Conservation (phyloP, 2,888 invertebrate species). For the Cotesia congregata region DNA sequence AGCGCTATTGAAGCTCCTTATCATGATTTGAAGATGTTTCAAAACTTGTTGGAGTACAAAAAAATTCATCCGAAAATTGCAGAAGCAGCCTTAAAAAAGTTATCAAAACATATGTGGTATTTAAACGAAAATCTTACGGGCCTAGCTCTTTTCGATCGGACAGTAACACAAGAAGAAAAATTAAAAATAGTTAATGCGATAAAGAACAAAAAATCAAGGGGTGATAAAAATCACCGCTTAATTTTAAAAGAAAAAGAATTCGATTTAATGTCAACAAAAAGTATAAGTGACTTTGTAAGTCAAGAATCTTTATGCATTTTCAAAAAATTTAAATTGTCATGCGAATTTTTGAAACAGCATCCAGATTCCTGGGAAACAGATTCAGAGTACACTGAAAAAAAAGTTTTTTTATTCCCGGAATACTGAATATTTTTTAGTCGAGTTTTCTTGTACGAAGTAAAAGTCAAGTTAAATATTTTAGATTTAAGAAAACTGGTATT, state of each 20-base stretch:
- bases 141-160: neutral
- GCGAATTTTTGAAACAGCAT: slow-evolving; percentile 20
- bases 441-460: too few species aligned
- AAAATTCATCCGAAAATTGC: slow-evolving; percentile 17
- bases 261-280: neutral
- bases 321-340: neutral
- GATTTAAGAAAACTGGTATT: too few species aligned
- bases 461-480: too few species aligned
- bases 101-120: neutral
- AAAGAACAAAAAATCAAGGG: neutral
- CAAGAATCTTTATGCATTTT: neutral
- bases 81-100: slow-evolving; percentile 9
- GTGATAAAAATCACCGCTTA: neutral
- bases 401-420: too few species aligned
- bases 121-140: neutral
- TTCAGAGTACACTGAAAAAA: too few species aligned
- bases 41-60: slow-evolving; percentile 8
- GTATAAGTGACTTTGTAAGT: neutral
- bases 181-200: slow-evolving; percentile 3
- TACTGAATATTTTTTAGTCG: too few species aligned
- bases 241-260: neutral
- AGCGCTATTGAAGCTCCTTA: slow-evolving; percentile 22
- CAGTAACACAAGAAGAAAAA: neutral
- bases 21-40: slow-evolving; percentile 11
- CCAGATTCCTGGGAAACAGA: slow-evolving; percentile 25